Evolutionary conservation across 2,113 vertebrate species (phyloP).

Genomic region (Thamnophis sirtalis): DNA sequence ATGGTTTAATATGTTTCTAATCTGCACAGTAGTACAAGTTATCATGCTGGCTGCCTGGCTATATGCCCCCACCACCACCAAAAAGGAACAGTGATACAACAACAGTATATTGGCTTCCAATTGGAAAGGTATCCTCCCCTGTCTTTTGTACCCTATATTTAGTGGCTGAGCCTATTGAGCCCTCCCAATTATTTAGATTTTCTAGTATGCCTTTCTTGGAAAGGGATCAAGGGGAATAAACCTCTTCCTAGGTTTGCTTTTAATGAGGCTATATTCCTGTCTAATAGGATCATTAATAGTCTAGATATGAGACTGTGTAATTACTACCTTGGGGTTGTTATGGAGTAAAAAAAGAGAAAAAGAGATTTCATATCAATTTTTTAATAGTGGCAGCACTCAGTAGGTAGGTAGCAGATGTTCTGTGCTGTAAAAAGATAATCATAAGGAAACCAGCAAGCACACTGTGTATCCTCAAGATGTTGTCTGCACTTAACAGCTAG

Average conservation of each 20-base stretch:
- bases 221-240: not conserved
- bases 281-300: constrained; percentile 6
- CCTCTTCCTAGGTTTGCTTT: not conserved
- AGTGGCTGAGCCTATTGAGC: not conserved
- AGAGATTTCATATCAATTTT: not conserved
- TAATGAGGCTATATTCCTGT: not conserved
- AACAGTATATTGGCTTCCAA: not conserved
- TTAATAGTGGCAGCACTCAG: not conserved
- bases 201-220: not conserved
- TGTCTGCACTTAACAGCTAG: not conserved
- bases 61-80: not conserved
- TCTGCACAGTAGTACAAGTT: not conserved
- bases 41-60: not conserved
- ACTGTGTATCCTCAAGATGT: not conserved
- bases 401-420: not conserved
- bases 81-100: not conserved
- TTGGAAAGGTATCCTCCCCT: not conserved
- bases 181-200: not conserved
- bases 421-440: not conserved
- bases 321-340: not conserved
- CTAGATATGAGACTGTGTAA: not conserved
- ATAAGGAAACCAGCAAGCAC: not conserved
- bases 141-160: not conserved
- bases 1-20: not conserved
- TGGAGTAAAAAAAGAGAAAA: not conserved